phyloP scores from a whole-genome alignment of 2,888 invertebrate species.

The Drosophila paranaensis region DNA sequence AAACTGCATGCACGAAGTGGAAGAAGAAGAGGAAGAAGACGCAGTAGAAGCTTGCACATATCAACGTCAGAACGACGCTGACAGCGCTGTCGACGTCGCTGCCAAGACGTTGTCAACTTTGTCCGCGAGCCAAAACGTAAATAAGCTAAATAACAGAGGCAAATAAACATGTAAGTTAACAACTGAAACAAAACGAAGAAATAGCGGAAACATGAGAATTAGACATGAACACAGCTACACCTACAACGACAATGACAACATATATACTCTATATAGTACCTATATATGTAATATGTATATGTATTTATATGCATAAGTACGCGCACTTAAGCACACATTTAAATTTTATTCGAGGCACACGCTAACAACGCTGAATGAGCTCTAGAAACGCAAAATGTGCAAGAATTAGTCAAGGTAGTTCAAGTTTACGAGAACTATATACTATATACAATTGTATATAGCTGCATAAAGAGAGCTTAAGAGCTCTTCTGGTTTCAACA shows the following conservation, averaged over 20 bases:
- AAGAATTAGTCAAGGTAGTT: constrained; percentile 13
- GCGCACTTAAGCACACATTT: constrained; percentile 19
- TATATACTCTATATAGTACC: not conserved
- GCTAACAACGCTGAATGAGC: constrained; percentile 31
- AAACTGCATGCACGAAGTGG: constrained; percentile 40
- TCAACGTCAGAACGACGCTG: constrained; percentile 37
- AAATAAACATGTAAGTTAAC: constrained; percentile 60
- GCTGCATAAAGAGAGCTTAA: not conserved
- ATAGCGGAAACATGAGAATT: constrained; percentile 29
- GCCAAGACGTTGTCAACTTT: constrained; percentile 18
- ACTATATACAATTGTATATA: not conserved
- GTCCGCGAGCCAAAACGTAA: constrained; percentile 33
- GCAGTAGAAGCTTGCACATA: constrained; percentile 24
- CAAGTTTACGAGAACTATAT: constrained; percentile 3
- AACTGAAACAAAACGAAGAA: constrained; percentile 4
- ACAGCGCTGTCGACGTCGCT: constrained; percentile 6
- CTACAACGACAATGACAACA: not conserved
- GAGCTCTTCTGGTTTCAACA: not conserved
- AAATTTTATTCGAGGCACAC: constrained; percentile 37
- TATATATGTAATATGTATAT: not conserved
- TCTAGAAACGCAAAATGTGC: constrained; percentile 19
- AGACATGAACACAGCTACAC: not conserved
- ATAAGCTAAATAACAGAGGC: constrained; percentile 24
- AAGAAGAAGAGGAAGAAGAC: constrained; percentile 11
- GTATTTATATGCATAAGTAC: not conserved